Conservation (phyloP, 2,888 invertebrate species). For the Lasioglossum calceatum region DNA sequence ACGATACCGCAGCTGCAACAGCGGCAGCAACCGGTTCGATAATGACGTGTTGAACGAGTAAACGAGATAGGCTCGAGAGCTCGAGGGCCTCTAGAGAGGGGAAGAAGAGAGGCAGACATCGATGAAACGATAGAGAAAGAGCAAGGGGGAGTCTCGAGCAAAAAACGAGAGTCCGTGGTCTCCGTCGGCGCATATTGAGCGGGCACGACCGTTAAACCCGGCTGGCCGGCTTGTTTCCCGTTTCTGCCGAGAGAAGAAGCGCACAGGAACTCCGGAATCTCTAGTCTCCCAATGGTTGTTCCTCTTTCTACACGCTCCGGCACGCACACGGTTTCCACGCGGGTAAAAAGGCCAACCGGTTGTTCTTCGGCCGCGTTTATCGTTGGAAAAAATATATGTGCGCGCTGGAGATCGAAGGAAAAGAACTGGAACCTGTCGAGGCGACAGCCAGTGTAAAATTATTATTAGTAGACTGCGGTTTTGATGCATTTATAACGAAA, state of each 20-base stretch:
- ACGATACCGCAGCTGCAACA: constrained; percentile 67
- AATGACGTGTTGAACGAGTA: constrained; percentile 71
- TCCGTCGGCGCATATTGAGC: constrained; percentile 49
- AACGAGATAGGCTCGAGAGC: constrained; percentile 60
- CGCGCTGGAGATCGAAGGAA: not conserved
- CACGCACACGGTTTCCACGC: not conserved
- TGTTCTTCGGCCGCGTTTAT: not conserved
- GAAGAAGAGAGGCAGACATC: constrained; percentile 15
- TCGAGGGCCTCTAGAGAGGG: not conserved
- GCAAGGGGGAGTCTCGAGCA: constrained; percentile 6
- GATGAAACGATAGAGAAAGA: constrained; percentile 25
- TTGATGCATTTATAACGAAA: too few relatives aligned
- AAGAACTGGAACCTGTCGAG: constrained; percentile 14
- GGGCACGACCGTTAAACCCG: constrained; percentile 63
- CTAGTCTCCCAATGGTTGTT: not conserved
- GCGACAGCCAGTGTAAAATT: constrained; percentile 10
- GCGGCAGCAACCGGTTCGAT: constrained; percentile 74
- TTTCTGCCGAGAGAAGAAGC: constrained; percentile 31
- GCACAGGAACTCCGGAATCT: constrained; percentile 11
- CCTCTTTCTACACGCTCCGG: not conserved
- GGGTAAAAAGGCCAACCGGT: constrained; percentile 11
- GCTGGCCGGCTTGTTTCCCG: constrained; percentile 44
- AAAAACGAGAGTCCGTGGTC: constrained; percentile 32
- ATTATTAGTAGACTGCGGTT: too few relatives aligned
- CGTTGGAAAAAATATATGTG: not conserved